Conservation (phyloP, 1,140 invertebrate genomes). For the Drosophila mauritiana region DNA sequence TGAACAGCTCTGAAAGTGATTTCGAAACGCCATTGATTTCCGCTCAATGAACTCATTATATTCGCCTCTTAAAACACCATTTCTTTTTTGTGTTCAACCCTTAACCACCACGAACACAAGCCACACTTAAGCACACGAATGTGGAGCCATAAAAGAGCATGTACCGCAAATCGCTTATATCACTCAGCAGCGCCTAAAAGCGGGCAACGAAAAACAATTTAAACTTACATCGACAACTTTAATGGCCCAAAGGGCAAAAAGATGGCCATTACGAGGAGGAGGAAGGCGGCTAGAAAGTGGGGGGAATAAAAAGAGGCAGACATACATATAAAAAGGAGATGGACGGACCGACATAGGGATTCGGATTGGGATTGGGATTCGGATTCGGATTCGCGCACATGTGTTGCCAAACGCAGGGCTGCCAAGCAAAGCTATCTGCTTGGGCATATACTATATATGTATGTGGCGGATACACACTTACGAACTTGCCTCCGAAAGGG, state of each 20-base stretch:
- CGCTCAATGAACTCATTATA: neutral
- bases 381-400: conserved; percentile 35
- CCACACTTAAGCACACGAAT: conserved; percentile 7
- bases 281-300: neutral
- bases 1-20: no score
- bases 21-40: neutral
- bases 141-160: conserved; percentile 35
- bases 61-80: no score
- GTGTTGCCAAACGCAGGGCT: conserved; percentile 63
- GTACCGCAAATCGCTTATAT: conserved; percentile 37
- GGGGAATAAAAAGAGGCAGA: conserved; percentile 5
- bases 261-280: conserved; percentile 14
- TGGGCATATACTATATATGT: neutral
- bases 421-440: conserved; percentile 27
- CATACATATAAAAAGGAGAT: conserved; percentile 7
- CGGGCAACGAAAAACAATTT: conserved; percentile 45
- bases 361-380: no score
- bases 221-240: conserved; percentile 52
- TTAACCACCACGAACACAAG: neutral
- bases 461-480: conserved; percentile 1
- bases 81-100: no score
- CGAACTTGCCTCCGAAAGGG: neutral
- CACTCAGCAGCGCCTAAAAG: conserved; percentile 46
- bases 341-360: conserved; percentile 6
- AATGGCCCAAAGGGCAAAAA: conserved; percentile 48